Percentiles rank a stretch among this genome's conserved stretches.
phyloP scores from a whole-genome alignment of 2,888 invertebrate species.

The Phyllotreta striolata region DNA sequence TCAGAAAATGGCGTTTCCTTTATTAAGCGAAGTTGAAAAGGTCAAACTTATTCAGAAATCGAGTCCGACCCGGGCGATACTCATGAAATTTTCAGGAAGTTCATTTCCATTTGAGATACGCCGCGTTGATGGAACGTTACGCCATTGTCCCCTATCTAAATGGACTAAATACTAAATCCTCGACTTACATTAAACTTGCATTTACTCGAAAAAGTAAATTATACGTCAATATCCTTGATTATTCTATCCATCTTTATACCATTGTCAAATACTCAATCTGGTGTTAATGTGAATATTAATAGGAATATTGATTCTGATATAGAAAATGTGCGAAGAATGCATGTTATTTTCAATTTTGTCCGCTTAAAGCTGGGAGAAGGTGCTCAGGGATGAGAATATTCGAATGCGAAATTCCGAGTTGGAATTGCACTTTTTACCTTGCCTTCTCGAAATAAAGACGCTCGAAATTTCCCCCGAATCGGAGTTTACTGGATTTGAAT shows the following conservation, averaged over 20 bases:
- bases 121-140: constrained; percentile 2
- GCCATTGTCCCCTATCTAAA: too few relatives aligned
- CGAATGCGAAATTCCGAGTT: constrained; percentile 15
- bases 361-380: background rate
- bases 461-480: constrained; percentile 11
- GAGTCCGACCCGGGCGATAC: constrained; percentile 23
- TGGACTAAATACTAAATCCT: too few relatives aligned
- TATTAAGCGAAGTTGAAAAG: constrained; percentile 11
- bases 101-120: constrained; percentile 23
- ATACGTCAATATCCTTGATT: too few relatives aligned
- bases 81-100: constrained; percentile 27
- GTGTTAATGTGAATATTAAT: too few relatives aligned
- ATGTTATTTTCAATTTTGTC: background rate
- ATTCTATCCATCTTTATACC: too few relatives aligned
- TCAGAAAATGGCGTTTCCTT: too few relatives aligned
- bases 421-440: constrained; percentile 18
- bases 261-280: too few relatives aligned
- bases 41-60: constrained; percentile 22
- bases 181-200: too few relatives aligned
- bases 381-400: background rate
- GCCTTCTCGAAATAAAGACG: constrained; percentile 17
- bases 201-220: too few relatives aligned
- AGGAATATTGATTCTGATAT: too few relatives aligned
- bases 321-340: background rate
- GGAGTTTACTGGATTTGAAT: constrained; percentile 15